Evolutionary conservation across 2,113 vertebrate species (phyloP).

Genomic region (Anarhynchus alexandrinus): DNA sequence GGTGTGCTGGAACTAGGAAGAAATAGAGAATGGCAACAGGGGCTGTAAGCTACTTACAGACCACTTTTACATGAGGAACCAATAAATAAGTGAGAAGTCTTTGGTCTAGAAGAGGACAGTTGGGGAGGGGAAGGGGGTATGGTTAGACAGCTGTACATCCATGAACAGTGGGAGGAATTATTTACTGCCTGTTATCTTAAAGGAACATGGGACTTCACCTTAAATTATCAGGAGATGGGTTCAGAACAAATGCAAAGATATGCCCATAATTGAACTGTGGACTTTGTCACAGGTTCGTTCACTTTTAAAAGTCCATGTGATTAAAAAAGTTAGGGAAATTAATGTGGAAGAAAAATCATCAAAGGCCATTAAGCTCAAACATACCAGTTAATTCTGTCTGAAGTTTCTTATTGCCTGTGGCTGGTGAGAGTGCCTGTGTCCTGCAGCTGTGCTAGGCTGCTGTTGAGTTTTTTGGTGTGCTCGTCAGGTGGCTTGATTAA

Average conservation of each 20-base stretch:
- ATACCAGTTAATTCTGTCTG: background rate
- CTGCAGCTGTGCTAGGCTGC: background rate
- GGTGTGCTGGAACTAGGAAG: background rate
- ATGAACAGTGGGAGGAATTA: background rate
- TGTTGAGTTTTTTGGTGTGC: background rate
- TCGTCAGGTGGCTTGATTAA: background rate
- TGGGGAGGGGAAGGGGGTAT: background rate
- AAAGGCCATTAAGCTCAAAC: background rate
- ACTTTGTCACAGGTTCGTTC: background rate
- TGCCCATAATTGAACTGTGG: background rate
- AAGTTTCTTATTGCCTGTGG: background rate
- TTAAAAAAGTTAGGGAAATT: background rate
- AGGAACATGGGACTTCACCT: background rate
- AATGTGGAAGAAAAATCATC: background rate
- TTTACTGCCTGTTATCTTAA: background rate
- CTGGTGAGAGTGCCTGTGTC: background rate
- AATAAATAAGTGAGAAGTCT: background rate
- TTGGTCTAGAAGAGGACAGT: background rate
- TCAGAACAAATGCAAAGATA: background rate
- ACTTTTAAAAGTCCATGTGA: background rate
- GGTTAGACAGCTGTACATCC: background rate
- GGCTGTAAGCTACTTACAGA: background rate
- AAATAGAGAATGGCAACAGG: background rate
- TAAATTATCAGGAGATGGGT: background rate
- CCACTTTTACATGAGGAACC: background rate